phyloP scores from a whole-genome alignment of 1,140 invertebrate genomes.

The honey bee (Apis mellifera) region Amel_HAv3.1 CM009945.2:6339501-6340000 shows the following conservation, averaged over 20 bases:
- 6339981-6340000: constrained; percentile 21
- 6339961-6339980: too few species aligned
- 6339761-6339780: constrained; percentile 10
- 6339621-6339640: not conserved
- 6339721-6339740: not conserved
- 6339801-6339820: not conserved
- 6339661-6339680: not conserved
- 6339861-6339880: too few species aligned
- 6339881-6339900: too few species aligned
- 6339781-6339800: too few species aligned
- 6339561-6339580: too few species aligned
- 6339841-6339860: too few species aligned
- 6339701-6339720: constrained; percentile 15
- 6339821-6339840: too few species aligned
- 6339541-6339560: constrained; percentile 25
- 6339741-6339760: not conserved
- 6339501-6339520: not conserved
- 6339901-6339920: too few species aligned
- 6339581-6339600: too few species aligned
- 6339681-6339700: constrained; percentile 18
- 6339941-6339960: too few species aligned
- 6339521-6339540: not conserved
- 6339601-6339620: not conserved
- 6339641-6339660: not conserved
- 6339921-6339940: too few species aligned